Evolutionary conservation across 2,888 invertebrate genomes (phyloP).

Genomic region (Nudaria mundana): DNA sequence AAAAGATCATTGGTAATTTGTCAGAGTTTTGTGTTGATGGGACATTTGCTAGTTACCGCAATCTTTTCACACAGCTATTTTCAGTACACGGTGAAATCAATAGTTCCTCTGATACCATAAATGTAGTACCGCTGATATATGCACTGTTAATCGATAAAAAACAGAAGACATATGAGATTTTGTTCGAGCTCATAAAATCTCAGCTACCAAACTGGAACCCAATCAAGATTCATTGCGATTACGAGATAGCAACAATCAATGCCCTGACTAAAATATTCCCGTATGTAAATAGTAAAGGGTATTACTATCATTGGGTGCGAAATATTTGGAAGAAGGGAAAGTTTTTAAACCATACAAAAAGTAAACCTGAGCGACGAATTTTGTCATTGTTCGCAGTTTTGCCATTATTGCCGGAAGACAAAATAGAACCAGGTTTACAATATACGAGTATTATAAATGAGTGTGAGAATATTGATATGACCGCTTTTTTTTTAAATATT

Average conservation of each 20-base stretch:
- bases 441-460: no score
- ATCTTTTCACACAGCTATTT: not conserved
- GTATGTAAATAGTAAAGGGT: not conserved
- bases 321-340: no score
- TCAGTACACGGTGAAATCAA: not conserved
- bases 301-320: no score
- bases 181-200: not conserved
- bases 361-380: no score
- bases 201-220: slow-evolving; percentile 1
- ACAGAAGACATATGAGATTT: not conserved
- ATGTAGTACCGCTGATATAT: not conserved
- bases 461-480: no score
- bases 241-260: no score
- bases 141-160: not conserved
- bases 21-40: not conserved
- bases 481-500: no score
- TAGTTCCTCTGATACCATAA: not conserved
- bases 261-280: not conserved
- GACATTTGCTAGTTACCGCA: not conserved
- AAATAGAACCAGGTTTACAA: no score
- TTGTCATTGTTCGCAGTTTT: no score
- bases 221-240: not conserved
- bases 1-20: not conserved
- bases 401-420: no score
- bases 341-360: no score